A percentile compares a stretch with the other conserved stretches of the same genome.
phyloP scores from a whole-genome alignment of 2,888 invertebrate species.

The Philereme transversata region DNA sequence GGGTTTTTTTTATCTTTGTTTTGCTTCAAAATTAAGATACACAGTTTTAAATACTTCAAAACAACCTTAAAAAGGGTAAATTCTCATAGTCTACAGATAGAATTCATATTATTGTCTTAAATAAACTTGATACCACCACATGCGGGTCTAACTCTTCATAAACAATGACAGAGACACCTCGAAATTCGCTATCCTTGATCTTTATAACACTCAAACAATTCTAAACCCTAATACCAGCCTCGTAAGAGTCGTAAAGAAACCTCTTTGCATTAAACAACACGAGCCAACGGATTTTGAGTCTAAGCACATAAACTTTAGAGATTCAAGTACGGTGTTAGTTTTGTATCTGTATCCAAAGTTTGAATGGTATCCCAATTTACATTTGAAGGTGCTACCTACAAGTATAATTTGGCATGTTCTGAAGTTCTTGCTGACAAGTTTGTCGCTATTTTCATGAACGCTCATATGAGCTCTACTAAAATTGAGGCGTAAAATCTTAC shows the following conservation, averaged over 20 bases:
- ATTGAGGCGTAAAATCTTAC: too few relatives aligned
- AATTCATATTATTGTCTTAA: background rate
- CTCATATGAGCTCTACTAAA: too few relatives aligned
- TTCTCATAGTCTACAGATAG: background rate
- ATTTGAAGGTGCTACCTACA: background rate
- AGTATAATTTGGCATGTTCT: background rate
- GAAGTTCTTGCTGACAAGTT: background rate
- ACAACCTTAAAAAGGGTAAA: background rate
- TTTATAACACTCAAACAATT: conserved; percentile 1
- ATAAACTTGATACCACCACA: background rate
- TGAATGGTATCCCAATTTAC: background rate
- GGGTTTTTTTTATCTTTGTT: too few relatives aligned
- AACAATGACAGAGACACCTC: background rate
- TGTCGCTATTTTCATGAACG: background rate
- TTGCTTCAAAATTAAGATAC: too few relatives aligned
- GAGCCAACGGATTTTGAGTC: background rate
- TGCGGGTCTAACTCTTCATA: background rate
- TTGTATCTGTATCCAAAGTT: background rate
- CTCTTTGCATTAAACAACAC: background rate
- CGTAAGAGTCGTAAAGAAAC: background rate
- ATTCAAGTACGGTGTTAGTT: background rate
- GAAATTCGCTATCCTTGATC: background rate
- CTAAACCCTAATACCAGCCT: background rate
- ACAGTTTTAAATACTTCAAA: too few relatives aligned
- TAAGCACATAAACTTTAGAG: background rate